Percentiles rank a stretch among this genome's conserved stretches.
phyloP scores from a whole-genome alignment of 2,113 vertebrate genomes.

The Mastomys natalensis region DNA sequence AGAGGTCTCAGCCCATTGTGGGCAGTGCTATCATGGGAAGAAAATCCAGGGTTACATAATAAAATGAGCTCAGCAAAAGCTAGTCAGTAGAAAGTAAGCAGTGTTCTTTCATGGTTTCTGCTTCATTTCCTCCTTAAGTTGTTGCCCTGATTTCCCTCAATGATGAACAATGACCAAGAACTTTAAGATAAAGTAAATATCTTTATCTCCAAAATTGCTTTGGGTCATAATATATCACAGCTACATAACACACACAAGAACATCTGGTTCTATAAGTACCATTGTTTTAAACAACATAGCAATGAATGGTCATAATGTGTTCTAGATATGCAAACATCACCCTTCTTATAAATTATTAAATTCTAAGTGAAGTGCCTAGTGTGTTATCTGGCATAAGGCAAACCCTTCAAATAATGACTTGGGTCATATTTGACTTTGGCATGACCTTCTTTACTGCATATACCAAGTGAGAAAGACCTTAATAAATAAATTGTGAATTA shows the following conservation, averaged over 20 bases:
- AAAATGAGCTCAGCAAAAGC: background rate
- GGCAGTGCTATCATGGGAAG: background rate
- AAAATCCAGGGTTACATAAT: background rate
- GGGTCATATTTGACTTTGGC: conserved; percentile 31
- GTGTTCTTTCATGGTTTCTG: background rate
- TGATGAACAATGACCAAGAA: background rate
- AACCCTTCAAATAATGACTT: conserved; percentile 43
- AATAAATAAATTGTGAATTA: conserved; percentile 54
- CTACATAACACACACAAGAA: background rate
- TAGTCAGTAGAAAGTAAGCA: background rate
- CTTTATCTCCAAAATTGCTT: background rate
- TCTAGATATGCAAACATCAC: background rate
- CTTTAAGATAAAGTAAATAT: background rate
- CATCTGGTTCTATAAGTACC: background rate
- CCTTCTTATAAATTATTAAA: background rate
- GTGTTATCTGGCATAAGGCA: background rate
- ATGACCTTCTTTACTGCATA: background rate
- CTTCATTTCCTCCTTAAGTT: background rate
- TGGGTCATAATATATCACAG: background rate
- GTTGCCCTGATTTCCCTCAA: background rate
- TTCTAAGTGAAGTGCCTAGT: background rate
- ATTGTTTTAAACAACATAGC: conserved; percentile 41
- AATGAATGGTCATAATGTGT: background rate
- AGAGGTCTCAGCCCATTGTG: background rate
- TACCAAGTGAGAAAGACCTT: conserved; percentile 51